phyloP scores from a whole-genome alignment of 2,888 invertebrate species.

The Macrophya alboannulata region DNA sequence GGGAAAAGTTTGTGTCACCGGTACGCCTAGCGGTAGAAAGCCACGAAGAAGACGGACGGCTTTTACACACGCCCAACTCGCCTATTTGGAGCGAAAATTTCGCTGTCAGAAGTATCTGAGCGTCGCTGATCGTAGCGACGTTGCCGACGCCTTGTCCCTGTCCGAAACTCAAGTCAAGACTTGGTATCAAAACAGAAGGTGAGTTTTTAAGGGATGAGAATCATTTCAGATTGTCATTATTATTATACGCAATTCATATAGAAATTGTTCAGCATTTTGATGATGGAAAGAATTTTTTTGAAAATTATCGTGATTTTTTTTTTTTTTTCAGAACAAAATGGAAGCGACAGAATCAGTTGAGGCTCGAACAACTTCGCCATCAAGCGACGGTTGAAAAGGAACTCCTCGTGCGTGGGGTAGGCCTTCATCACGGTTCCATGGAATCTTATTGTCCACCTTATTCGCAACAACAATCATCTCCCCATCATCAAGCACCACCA shows the following conservation, averaged over 20 bases:
- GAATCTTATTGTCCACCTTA: conserved; percentile 76
- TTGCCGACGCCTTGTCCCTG: conserved; percentile 93
- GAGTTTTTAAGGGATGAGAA: conserved; percentile 64
- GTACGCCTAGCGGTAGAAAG: conserved; percentile 85
- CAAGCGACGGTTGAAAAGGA: conserved; percentile 91
- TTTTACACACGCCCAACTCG: conserved; percentile 96
- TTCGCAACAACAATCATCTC: conserved; percentile 69
- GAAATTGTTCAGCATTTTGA: conserved; percentile 62
- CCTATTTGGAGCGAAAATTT: conserved; percentile 95
- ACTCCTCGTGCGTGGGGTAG: conserved; percentile 79
- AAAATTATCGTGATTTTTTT: background rate
- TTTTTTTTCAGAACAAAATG: conserved; percentile 88
- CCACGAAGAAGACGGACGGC: conserved; percentile 93
- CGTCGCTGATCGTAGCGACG: conserved; percentile 95
- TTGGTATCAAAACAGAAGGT: conserved; percentile 96
- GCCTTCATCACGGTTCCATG: conserved; percentile 76
- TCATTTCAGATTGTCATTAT: background rate
- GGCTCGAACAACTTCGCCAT: conserved; percentile 92
- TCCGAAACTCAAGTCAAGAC: conserved; percentile 98
- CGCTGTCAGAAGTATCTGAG: conserved; percentile 96
- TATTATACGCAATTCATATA: background rate
- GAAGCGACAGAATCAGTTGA: conserved; percentile 94
- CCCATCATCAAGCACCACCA: conserved; percentile 79
- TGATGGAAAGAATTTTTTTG: conserved; percentile 68
- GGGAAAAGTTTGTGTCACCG: conserved; percentile 72